Base-by-base conservation (phyloP, 2,797 vertebrate species). In the Monodelphis domestica region DNA sequence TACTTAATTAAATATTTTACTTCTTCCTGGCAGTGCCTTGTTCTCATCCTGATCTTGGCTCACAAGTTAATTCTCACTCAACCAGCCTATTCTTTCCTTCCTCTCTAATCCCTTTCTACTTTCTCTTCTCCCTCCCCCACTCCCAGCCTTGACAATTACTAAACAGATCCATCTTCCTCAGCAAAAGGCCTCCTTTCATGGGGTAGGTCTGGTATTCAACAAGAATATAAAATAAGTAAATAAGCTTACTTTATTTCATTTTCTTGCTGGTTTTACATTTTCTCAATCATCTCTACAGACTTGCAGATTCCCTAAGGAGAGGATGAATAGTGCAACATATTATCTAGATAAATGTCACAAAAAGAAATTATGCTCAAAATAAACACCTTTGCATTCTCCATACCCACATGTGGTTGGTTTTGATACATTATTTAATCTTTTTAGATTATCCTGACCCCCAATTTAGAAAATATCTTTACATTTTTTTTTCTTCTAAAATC, bases 401-500 rank as follows among this genome's bases (percentile, higher is more conserved):
- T 94, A 50, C 95, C 93, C 24, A 51, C 33, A 52, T 55, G 90
- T 54, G 92, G 91, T 90, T 33, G 51, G 7, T 88, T 30, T 28
- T 88, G 63, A 91, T 52, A 91, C 45, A 30, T 95, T 88, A 94
- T 87, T 59, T 95, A 24, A 94, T 91, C 89, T 1, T 88, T 53
- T 93, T 70, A 45, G 17, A 78, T 26, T 93, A 50, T 26, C 21
- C 26, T 97, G 92, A 91, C 87, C 59, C n/a, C 88, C 15, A 93
- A 90, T 93, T 93, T 89, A 90, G 50, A 95, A 97, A 91, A 4
- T 55, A 90, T 90, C 30, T 96, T 95, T 89, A 94, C 94, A 94
- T 89, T 87, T 87, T 91, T 94, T n/a, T n/a, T n/a, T n/a, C n/a
- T n/a, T n/a, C n/a, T 90, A 53, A 30, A 94, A 93, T 93, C 28